Evolutionary conservation across 2,797 vertebrate genomes (phyloP).

Genomic region (Euthynnus affinis): DNA sequence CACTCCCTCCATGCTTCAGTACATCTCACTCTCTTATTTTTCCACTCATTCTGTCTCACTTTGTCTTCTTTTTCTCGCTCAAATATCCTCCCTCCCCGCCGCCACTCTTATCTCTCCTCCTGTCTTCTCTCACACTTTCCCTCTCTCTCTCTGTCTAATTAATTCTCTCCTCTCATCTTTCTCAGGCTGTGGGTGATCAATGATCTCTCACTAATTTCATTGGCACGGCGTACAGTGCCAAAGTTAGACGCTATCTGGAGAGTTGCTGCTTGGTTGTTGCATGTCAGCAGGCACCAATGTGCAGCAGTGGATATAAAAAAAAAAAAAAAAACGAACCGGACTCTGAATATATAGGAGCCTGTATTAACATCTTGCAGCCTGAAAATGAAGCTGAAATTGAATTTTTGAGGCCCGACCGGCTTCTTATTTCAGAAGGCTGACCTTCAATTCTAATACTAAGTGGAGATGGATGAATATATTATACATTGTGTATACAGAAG

Average conservation of each 20-base stretch:
- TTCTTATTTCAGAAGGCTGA: conserved; percentile 64
- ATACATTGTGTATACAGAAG: conserved; percentile 28
- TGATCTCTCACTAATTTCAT: conserved; percentile 63
- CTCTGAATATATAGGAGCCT: conserved; percentile 24
- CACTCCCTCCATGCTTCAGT: conserved; percentile 26
- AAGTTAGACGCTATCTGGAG: conserved; percentile 19
- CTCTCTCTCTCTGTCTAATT: conserved; percentile 50
- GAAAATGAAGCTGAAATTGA: conserved; percentile 75
- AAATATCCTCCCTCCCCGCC: conserved; percentile 25
- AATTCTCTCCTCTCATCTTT: conserved; percentile 53
- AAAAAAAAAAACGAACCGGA: conserved; percentile 29
- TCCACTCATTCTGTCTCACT: conserved; percentile 30
- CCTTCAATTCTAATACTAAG: conserved; percentile 69
- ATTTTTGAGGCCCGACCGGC: conserved; percentile 65
- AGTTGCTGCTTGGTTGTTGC: conserved; percentile 12
- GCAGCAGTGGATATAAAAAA: conserved; percentile 40
- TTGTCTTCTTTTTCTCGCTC: conserved; percentile 21
- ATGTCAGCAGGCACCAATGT: conserved; percentile 40
- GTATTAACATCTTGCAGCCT: conserved; percentile 47
- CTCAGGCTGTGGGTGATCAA: conserved; percentile 62
- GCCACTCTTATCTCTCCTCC: conserved; percentile 6
- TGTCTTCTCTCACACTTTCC: conserved; percentile 7
- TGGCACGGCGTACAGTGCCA: conserved; percentile 18
- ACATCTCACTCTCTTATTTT: conserved; percentile 21
- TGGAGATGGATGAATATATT: conserved; percentile 66